phyloP scores from a whole-genome alignment of 2,888 invertebrate species.

The Aporophyla nigra region DNA sequence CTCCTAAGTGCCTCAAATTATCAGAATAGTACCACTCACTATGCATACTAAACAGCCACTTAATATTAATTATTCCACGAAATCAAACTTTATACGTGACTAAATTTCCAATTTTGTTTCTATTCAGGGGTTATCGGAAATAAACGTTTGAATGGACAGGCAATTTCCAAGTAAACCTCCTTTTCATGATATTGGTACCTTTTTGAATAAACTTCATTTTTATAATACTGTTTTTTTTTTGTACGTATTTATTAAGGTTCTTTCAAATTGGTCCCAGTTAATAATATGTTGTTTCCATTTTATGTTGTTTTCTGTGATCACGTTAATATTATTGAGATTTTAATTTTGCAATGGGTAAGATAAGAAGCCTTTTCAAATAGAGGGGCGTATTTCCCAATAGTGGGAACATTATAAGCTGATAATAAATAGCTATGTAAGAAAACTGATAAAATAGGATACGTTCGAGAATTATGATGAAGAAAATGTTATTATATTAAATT shows the following conservation, averaged over 20 bases:
- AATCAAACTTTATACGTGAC: conserved; percentile 45
- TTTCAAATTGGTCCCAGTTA: background rate
- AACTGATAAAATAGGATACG: background rate
- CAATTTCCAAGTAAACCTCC: conserved; percentile 26
- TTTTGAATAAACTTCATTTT: background rate
- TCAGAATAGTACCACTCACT: conserved; percentile 6
- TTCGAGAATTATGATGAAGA: background rate
- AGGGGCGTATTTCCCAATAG: background rate
- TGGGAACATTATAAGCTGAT: no score
- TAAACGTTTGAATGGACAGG: conserved; percentile 43
- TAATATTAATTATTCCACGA: conserved; percentile 35
- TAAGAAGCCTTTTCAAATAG: background rate
- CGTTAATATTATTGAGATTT: background rate
- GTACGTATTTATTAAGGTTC: background rate
- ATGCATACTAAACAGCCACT: conserved; percentile 40
- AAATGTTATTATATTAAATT: background rate
- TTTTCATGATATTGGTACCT: conserved; percentile 10
- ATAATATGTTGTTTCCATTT: background rate
- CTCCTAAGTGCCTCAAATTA: conserved; percentile 22
- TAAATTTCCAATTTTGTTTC: conserved; percentile 41
- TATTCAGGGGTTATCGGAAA: conserved; percentile 30
- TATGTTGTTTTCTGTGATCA: background rate
- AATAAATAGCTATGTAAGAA: background rate
- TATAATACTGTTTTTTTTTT: conserved; percentile 7
- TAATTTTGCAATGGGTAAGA: background rate